Conservation (phyloP, 2,113 vertebrate species). For the Scalopus aquaticus region DNA sequence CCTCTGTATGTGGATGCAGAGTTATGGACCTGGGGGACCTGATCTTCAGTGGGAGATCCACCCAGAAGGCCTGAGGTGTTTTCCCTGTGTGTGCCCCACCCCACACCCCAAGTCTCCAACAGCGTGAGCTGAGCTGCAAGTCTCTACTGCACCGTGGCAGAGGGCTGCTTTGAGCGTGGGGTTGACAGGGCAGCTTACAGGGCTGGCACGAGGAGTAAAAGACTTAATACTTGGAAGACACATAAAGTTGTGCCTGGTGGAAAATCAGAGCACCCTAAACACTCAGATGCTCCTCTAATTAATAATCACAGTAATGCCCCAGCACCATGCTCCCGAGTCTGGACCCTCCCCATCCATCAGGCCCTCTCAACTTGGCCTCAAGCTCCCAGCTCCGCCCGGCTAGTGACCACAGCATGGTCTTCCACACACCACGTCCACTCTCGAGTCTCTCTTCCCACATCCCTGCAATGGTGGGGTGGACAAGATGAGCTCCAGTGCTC, state of each 20-base stretch:
- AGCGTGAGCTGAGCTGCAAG: background rate
- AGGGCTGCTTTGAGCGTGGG: background rate
- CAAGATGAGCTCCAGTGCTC: background rate
- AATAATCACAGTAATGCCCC: background rate
- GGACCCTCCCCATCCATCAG: background rate
- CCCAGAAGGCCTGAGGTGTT: background rate
- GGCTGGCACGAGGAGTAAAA: background rate
- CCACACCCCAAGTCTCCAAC: background rate
- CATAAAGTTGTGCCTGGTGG: background rate
- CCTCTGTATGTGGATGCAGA: background rate
- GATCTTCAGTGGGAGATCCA: background rate
- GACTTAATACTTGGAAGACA: background rate
- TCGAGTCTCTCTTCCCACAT: background rate
- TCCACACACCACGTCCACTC: fast-evolving
- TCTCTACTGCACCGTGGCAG: background rate
- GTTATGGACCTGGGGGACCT: background rate
- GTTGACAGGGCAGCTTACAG: background rate
- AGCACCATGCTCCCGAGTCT: no score
- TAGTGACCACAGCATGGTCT: background rate
- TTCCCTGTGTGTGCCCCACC: background rate
- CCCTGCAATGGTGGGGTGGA: background rate
- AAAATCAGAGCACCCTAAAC: background rate
- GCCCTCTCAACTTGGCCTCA: background rate
- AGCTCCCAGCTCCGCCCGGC: fast-evolving
- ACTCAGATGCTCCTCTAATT: background rate